Base-by-base conservation (phyloP, 1,140 invertebrate genomes). In the Caenorhabditis brenneri region DNA sequence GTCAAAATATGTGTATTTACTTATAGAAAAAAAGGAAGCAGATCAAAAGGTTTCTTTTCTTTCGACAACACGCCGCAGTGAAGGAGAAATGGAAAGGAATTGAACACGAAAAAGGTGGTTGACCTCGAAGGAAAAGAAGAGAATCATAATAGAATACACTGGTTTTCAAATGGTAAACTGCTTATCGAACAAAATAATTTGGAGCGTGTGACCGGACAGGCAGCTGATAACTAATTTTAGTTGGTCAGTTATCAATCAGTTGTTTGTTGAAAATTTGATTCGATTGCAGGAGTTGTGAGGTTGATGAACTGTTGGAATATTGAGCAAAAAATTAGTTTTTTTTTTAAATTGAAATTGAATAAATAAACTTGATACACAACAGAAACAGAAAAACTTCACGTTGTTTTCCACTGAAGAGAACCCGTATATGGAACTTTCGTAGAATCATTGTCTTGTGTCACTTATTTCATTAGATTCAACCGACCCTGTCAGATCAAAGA, bases 1-100 rank as follows among this genome's bases (percentile, higher is more conserved):
- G 65, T 74, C 65, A 74, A 39, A 74, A 74, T 74, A 74, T 74
- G 65, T 74, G 65, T 74, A 42, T 46, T 74, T 42, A 74, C 27
- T 24, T 29, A 74, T 36, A 29, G 15, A 42, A 74, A 24, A 36
- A 65, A 65, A 19, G 19, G 5, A 51, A 51, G 22, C 33, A 74
- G 65, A 39, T 74, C 65, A 74, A 74, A 74, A 74, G 65, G 42
- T 74, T 42, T 39, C 58, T 12, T 58, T 36, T 65, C 16, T 36
- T 9, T 19, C 7, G 33, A 12, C 15, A 36, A 22, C 24, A 58
- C 53, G 24, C n/a, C 24, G 24, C n/a, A 58, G 53, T 65, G 12
- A 36, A 65, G 6, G 6, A 12, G 31, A 27, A n/a, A 36, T 16
- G 7, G 6, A 42, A 74, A n/a, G 12, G 65, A 39, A 31, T 22